Evolutionary conservation across 2,888 invertebrate genomes (phyloP), one percentile per base, ranked within the genome.

Genomic region (Callinectes sapidus): DNA sequence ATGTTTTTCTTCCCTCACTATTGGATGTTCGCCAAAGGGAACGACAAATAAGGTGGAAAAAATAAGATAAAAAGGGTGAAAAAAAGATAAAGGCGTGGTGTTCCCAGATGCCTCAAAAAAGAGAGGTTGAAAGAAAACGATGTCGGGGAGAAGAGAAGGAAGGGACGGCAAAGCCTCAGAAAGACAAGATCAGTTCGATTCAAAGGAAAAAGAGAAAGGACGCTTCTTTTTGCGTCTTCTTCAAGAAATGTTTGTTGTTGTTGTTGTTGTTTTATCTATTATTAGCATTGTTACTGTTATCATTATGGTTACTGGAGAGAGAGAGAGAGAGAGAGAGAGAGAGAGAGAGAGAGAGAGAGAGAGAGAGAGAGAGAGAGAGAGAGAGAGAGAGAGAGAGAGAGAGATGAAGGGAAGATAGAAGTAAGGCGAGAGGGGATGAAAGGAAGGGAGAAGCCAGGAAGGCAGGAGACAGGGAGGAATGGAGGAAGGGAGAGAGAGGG

Each of bases 101-200:
- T 48, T 48, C 8, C 23, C 71, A 2, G 61, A 28, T 28, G 28
- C 71, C 71, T 28, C 66, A 71, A 71, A 18, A 39, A 16, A 61
- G 23, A 23, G 61, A 16, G 61, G 18, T 1, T 61, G 23, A 85
- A 39, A 61, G 61, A 61, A 16, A 61, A 23, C 23, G 23, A 18
- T 18, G 61, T 23, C 3, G 23, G 18, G 61, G 2, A 8, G 16
- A n/a, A 23, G 23, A 71, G 66, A n/a, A 71, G 8, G n/a, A 23
- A n/a, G 66, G 6, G 66, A n/a, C 13, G 66, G 42, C 2, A 71
- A n/a, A 2, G 66, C n/a, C n/a, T 71, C 66, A 71, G n/a, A 8
- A n/a, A 71, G 66, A 71, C 66, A 71, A n/a, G 66, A 71, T 71
- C 66, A 71, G n/a, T 71, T 71, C 18, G 66, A n/a, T n/a, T 42